Conservation (phyloP, 1,140 invertebrate genomes). For the Rhyacophila brunnea region DNA sequence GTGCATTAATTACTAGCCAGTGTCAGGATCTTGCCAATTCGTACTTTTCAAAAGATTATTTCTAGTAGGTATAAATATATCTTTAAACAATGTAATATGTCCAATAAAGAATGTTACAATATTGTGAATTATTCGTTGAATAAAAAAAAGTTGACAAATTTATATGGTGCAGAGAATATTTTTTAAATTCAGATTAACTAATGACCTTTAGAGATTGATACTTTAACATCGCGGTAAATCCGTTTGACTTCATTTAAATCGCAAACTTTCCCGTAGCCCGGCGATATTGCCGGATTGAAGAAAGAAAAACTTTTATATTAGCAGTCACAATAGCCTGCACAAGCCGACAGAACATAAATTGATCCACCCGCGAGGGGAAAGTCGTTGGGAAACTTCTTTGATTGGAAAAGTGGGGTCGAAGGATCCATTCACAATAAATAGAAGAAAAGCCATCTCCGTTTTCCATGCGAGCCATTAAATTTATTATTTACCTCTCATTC, state of each 20-base stretch:
- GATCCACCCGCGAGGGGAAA: slow-evolving; percentile 14
- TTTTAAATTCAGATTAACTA: not conserved
- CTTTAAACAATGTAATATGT: no score
- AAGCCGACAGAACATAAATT: slow-evolving; percentile 28
- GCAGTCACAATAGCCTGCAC: slow-evolving; percentile 28
- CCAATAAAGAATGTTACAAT: no score
- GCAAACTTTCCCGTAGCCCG: slow-evolving; percentile 13
- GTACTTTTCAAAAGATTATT: no score
- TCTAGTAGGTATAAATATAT: no score
- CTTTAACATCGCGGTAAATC: slow-evolving; percentile 4
- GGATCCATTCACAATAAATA: slow-evolving; percentile 30
- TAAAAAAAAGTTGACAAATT: no score
- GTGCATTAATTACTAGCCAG: no score
- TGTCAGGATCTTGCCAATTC: no score
- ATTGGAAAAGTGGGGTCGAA: slow-evolving; percentile 32
- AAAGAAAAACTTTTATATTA: slow-evolving; percentile 34
- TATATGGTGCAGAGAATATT: not conserved
- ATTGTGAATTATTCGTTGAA: no score
- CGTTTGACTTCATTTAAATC: slow-evolving; percentile 29
- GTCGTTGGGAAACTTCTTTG: slow-evolving; percentile 27
- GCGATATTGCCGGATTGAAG: slow-evolving; percentile 14
- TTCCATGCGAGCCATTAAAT: slow-evolving; percentile 26
- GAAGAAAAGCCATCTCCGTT: slow-evolving; percentile 12
- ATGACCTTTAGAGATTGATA: slow-evolving; percentile 1
- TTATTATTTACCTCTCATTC: slow-evolving; percentile 28